Base-by-base conservation (phyloP, 37 sponge, comb jelly and placozoan genomes). In the Mnemiopsis leidyi region DNA sequence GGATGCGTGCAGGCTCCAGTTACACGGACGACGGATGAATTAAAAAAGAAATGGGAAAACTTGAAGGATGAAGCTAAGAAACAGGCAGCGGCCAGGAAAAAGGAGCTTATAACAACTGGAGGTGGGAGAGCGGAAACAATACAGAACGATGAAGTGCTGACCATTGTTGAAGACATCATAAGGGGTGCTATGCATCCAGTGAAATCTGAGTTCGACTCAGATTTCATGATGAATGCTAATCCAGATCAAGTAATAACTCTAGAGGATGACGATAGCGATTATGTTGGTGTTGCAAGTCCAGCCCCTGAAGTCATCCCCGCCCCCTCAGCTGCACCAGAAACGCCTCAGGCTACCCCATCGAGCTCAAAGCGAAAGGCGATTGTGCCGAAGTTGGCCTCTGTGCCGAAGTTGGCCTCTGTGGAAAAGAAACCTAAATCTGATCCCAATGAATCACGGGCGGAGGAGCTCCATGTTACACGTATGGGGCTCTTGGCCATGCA, bases 21-120 rank as follows among this genome's bases (percentile, higher is more conserved):
- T 23, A 1, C 2, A 28, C 9, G 73, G 28, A 69, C 9, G 2
- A 3, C 23, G 2, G 73, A 20, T 3, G 73, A 69, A 25, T 20
- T 69, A 1, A 77, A 77, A 32, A 34, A 31, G 73, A 77, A 77
- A 32, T 77, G 79, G 36, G 79, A 77, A 33, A 77, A 77, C 36
- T 32, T 77, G 33, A 77, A 77, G 36, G 36, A 31, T 34, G 79
- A 77, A 13, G 34, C 36, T 1, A 77, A 77, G 36, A 77, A 77
- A 36, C 3, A 28, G 16, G 34, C 79, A 16, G 79, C 34, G 16
- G 32, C 79, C 2, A 1, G 36, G 35, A 77, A 77, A 32, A 77
- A 77, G 36, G 36, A 77, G 34, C 79, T 32, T 5, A 32, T 18
- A 0, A 77, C 30, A 77, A 77, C 79, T 77, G 79, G 79, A 32